Conservation (phyloP, 2,113 vertebrate species). For the Eubucco bourcierii region DNA sequence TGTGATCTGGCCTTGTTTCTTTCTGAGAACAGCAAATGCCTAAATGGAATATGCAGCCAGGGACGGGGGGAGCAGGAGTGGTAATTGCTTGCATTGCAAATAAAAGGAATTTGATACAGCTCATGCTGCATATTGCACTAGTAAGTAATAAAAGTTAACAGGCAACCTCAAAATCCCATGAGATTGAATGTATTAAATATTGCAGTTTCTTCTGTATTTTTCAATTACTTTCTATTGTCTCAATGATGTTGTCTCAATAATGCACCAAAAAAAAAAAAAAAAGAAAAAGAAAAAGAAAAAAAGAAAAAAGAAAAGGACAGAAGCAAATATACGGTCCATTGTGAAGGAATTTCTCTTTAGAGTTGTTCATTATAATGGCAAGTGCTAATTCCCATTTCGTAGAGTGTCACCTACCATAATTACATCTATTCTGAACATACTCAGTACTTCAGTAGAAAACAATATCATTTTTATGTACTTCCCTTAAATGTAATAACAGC, state of each 20-base stretch:
- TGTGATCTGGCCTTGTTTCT: not conserved
- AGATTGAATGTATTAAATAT: not conserved
- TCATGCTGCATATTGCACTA: not conserved
- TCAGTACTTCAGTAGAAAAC: not conserved
- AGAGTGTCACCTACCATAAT: not conserved
- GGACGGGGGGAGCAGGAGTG: not conserved
- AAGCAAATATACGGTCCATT: not conserved
- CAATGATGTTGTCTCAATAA: not conserved
- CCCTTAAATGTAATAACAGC: not conserved
- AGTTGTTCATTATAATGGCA: not conserved
- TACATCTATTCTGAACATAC: not conserved
- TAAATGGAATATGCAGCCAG: not conserved
- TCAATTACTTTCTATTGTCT: conserved; percentile 12
- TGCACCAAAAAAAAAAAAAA: not conserved
- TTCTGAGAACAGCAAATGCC: not conserved
- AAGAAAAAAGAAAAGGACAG: no score
- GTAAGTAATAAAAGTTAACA: not conserved
- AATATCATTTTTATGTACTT: not conserved
- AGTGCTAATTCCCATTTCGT: conserved; percentile 1
- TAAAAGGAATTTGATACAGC: not conserved
- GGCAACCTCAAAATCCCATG: not conserved
- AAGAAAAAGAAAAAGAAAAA: not conserved
- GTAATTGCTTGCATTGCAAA: not conserved
- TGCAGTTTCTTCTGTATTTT: not conserved
- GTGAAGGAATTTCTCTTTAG: not conserved